phyloP scores from a whole-genome alignment of 2,797 vertebrate genomes.

The Centropyge bicolor region DNA sequence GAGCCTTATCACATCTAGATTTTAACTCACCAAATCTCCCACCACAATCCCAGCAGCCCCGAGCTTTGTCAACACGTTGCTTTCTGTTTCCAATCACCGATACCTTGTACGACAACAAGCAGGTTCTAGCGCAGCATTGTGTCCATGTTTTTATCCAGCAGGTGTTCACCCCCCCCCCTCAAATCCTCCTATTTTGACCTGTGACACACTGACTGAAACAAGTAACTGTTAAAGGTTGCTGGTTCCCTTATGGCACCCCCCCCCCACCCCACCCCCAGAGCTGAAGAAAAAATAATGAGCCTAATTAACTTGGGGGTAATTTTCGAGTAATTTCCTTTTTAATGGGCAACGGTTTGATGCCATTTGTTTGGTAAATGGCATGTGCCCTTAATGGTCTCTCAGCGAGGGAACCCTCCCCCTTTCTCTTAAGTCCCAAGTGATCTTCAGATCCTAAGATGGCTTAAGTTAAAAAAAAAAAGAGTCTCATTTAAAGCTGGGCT shows the following conservation, averaged over 20 bases:
- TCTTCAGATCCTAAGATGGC: conserved; percentile 54
- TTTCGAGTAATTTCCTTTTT: conserved; percentile 82
- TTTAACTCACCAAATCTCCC: conserved; percentile 38
- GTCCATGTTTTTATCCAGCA: conserved; percentile 64
- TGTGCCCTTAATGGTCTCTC: conserved; percentile 70
- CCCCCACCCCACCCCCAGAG: conserved; percentile 32
- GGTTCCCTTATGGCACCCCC: conserved; percentile 33
- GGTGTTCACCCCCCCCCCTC: conserved; percentile 50
- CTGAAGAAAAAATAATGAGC: conserved; percentile 74
- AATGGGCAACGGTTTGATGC: conserved; percentile 77
- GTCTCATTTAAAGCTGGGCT: conserved; percentile 52
- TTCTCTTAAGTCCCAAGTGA: conserved; percentile 54
- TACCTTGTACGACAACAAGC: neutral
- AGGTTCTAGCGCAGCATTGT: conserved; percentile 11
- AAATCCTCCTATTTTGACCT: conserved; percentile 52
- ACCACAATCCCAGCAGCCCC: conserved; percentile 25
- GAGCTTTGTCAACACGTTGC: conserved; percentile 34
- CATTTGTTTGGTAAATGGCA: conserved; percentile 80
- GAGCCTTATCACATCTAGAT: conserved; percentile 46
- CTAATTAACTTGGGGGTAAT: conserved; percentile 81
- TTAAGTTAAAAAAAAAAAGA: conserved; percentile 45
- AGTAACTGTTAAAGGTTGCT: conserved; percentile 58
- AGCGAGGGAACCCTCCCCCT: conserved; percentile 53
- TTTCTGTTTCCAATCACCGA: conserved; percentile 53
- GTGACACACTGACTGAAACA: conserved; percentile 56